Evolutionary conservation across 1,140 invertebrate genomes (phyloP), one percentile per base, ranked within the genome.

Genomic region (Hesperophylax magnus): DNA sequence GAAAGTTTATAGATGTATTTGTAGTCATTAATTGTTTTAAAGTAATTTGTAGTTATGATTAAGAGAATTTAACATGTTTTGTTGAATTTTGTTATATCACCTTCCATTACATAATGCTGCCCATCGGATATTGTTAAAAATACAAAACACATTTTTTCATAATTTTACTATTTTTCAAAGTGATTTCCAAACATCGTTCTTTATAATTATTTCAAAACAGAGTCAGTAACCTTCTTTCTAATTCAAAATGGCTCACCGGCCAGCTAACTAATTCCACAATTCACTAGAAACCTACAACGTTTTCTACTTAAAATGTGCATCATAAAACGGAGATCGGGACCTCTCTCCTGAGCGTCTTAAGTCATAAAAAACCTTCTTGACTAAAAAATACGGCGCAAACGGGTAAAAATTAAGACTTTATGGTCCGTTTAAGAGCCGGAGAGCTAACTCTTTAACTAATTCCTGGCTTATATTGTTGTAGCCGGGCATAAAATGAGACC

Each of bases 231-330:
- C 39, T 47, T 47, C 39, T 58, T 1, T 14, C n/a, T 22, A 20
- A 18, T 58, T 27, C 20, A 65, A 27, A 22, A 27, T 65, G 61
- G 61, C 61, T 31, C 20, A 65, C 24, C 4, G 24, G 14, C 7
- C 61, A 65, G 18, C 20, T 65, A 22, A 17, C 17, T 17, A 27
- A 27, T 17, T 65, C 20, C 1, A 24, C 18, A 31, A 65, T 65
- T 65, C 20, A 31, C 6, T 65, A 27, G 61, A 65, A 52, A 34
- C 20, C n/a, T 81, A 81, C 80, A 81, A 15, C 76, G 80, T 74
- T 78, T 81, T 74, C 80, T 74, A 81, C 80, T 81, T 78, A 78
- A 78, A 78, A 81, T 78, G 80, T 78, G 80, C 80, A 74, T 81
- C 80, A 77, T 81, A 81, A 78, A 81, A 78, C n/a, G 61, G 31